Evolutionary conservation across 1,140 invertebrate genomes (phyloP).

Genomic region (Drosophila pandora): DNA sequence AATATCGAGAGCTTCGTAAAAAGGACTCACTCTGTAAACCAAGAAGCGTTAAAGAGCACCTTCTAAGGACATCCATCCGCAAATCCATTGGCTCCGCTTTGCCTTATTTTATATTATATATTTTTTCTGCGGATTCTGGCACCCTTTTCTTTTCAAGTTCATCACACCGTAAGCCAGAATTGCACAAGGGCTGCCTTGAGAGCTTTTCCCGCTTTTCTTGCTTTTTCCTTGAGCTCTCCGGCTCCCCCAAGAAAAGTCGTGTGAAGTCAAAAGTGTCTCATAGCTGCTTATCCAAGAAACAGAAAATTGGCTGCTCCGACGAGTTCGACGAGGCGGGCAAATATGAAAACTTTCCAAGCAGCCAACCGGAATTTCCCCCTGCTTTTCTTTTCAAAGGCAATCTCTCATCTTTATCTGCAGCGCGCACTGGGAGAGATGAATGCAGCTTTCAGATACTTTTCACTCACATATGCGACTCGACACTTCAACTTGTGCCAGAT

Average conservation of each 20-base stretch:
- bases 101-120: conserved; percentile 34
- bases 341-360: conserved; percentile 70
- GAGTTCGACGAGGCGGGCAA: conserved; percentile 70
- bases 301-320: conserved; percentile 64
- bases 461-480: conserved; percentile 58
- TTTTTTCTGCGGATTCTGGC: conserved; percentile 31
- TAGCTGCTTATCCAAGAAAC: conserved; percentile 62
- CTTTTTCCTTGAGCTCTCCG: conserved; percentile 30
- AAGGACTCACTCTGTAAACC: background rate
- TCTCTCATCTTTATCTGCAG: conserved; percentile 47
- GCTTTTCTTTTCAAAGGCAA: conserved; percentile 52
- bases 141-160: conserved; percentile 47
- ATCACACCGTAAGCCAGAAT: conserved; percentile 37
- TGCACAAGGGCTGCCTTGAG: conserved; percentile 27
- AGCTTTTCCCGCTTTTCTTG: conserved; percentile 19
- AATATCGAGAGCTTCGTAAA: background rate
- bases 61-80: background rate
- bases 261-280: conserved; percentile 64
- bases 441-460: conserved; percentile 42
- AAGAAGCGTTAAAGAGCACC: conserved; percentile 13
- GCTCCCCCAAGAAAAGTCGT: conserved; percentile 15
- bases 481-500: conserved; percentile 73
- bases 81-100: conserved; percentile 20
- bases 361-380: conserved; percentile 55
- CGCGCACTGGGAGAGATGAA: conserved; percentile 34